These are phyloP conservation scores for Chorisops tibialis DNA, from an alignment of 2,888 invertebrate species.

Conservation along the genomic window DNA sequence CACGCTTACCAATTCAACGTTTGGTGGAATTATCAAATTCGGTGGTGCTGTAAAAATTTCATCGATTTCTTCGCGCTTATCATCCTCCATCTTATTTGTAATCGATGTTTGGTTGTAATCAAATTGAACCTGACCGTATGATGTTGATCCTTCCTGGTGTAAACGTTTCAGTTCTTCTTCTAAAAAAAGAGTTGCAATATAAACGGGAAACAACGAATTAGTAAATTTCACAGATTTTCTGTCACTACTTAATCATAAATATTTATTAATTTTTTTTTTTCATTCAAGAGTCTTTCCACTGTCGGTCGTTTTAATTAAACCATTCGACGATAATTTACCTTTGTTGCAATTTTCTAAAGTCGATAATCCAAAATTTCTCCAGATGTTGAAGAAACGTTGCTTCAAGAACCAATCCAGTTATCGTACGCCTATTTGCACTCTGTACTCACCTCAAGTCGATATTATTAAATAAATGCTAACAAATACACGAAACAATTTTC, in stretches of 20 bases:
- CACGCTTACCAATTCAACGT: constrained; percentile 64
- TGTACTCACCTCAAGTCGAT: no score
- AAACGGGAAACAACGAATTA: not conserved
- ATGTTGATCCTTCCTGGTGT: constrained; percentile 62
- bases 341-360: constrained; percentile 20
- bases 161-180: constrained; percentile 91
- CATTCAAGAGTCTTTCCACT: constrained; percentile 10
- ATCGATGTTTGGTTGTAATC: constrained; percentile 61
- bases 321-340: constrained; percentile 27
- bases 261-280: not conserved
- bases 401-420: no score
- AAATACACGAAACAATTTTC: no score
- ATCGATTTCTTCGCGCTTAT: constrained; percentile 66
- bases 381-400: no score
- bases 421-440: no score
- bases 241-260: not conserved
- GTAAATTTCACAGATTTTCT: not conserved
- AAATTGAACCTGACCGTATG: constrained; percentile 72
- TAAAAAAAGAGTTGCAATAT: constrained; percentile 49
- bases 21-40: constrained; percentile 71
- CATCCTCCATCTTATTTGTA: constrained; percentile 52
- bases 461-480: no score
- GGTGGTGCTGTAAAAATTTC: constrained; percentile 72
- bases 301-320: constrained; percentile 2
- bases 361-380: no score